These are phyloP conservation scores for Benitochromis conjunctus DNA, from an alignment of 2,113 vertebrate genomes.

Conservation along the genomic window DNA sequence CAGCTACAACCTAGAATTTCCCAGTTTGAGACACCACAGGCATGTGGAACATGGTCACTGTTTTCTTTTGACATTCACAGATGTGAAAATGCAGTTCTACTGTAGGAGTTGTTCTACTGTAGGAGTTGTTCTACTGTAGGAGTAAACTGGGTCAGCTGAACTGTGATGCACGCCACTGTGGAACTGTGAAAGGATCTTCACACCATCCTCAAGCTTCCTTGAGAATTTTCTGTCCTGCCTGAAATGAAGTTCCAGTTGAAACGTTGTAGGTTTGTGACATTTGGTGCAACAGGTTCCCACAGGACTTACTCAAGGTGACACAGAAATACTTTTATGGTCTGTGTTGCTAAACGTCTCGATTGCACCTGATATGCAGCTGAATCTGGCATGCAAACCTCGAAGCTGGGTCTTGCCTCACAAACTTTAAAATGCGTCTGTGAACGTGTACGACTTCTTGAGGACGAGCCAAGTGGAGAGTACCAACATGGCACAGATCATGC, in stretches of 20 bases:
- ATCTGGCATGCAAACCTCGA: neutral
- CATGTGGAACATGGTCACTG: neutral
- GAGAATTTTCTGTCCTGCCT: neutral
- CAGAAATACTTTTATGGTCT: neutral
- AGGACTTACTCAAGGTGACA: neutral
- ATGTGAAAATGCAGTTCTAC: neutral
- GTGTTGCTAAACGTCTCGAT: neutral
- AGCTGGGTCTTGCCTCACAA: neutral
- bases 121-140: neutral
- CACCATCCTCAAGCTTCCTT: too few relatives aligned
- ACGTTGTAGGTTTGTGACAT: neutral
- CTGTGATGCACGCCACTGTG: neutral
- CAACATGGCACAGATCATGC: neutral
- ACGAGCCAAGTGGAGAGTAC: neutral
- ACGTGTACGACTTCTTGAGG: neutral
- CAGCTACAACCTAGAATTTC: neutral
- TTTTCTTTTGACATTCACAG: neutral
- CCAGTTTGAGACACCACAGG: neutral
- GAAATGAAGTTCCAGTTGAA: neutral
- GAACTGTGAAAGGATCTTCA: neutral
- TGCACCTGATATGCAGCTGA: neutral
- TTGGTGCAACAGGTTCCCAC: neutral
- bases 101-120: fast-evolving
- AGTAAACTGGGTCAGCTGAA: neutral
- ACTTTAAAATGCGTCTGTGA: neutral